Evolutionary conservation across 2,113 vertebrate genomes (phyloP).

Genomic region (Lagopus muta): DNA sequence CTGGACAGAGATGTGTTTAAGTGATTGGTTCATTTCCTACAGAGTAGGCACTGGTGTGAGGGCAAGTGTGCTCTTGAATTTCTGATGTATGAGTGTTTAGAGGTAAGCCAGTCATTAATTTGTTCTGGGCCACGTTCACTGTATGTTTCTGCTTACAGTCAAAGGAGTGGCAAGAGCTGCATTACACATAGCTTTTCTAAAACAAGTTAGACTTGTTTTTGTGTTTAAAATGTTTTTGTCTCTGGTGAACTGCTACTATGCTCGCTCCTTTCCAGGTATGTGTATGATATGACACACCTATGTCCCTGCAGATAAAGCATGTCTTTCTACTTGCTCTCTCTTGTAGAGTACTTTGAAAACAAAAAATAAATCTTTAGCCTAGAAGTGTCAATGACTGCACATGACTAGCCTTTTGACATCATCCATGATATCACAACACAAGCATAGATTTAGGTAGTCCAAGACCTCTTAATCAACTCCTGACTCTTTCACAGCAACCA

Average conservation of each 20-base stretch:
- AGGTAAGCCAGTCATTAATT: slow-evolving; percentile 3
- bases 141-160: neutral
- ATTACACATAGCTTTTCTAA: neutral
- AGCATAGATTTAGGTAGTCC: neutral
- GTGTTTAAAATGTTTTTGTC: neutral
- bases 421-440: neutral
- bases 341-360: neutral
- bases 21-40: neutral
- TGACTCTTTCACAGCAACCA: neutral
- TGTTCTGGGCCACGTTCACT: slow-evolving; percentile 9
- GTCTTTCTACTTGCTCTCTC: neutral
- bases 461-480: neutral
- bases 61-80: neutral
- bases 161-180: slow-evolving; percentile 34
- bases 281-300: neutral
- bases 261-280: neutral
- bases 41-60: neutral
- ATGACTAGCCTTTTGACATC: neutral
- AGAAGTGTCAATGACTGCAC: neutral
- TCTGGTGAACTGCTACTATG: neutral
- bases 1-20: neutral
- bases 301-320: neutral
- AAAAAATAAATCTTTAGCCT: neutral
- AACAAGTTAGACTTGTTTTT: slow-evolving; percentile 44
- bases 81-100: neutral